Evolutionary conservation across 2,113 vertebrate species (phyloP).

Genomic region (Labrus mixtus): DNA sequence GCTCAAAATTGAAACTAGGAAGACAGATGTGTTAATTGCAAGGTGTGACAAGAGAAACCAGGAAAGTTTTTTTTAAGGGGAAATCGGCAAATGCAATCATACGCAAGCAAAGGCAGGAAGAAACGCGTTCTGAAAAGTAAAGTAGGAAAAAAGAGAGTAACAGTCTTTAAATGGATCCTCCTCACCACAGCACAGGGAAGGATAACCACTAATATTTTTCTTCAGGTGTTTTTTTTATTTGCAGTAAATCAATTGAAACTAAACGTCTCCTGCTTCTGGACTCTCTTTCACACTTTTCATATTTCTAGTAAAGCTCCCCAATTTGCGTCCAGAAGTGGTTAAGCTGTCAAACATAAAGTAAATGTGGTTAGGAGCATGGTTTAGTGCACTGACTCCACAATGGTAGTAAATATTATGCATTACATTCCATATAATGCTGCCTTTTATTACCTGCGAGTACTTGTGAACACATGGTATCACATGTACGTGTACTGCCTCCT

Average conservation of each 20-base stretch:
- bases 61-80: background rate
- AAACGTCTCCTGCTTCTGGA: background rate
- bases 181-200: constrained; percentile 23
- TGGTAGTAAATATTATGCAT: constrained; percentile 26
- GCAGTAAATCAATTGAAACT: constrained; percentile 6
- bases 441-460: constrained; percentile 47
- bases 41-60: constrained; percentile 17
- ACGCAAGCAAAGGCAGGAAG: background rate
- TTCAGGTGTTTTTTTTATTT: constrained; percentile 13
- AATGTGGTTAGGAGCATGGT: constrained; percentile 3
- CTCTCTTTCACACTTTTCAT: background rate
- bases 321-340: constrained; percentile 5
- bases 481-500: constrained; percentile 15
- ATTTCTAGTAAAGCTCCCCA: constrained; percentile 11
- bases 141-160: background rate
- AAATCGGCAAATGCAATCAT: constrained; percentile 4
- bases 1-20: background rate
- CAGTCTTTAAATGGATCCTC: background rate
- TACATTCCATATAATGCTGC: constrained; percentile 50
- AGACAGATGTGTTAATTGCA: constrained; percentile 10
- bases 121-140: background rate
- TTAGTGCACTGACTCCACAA: constrained; percentile 17
- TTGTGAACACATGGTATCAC: constrained; percentile 16
- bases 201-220: constrained; percentile 60
- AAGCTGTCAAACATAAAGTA: constrained; percentile 6